Base-by-base conservation (phyloP, 1,140 invertebrate genomes). In the Conopomorpha cramerella region DNA sequence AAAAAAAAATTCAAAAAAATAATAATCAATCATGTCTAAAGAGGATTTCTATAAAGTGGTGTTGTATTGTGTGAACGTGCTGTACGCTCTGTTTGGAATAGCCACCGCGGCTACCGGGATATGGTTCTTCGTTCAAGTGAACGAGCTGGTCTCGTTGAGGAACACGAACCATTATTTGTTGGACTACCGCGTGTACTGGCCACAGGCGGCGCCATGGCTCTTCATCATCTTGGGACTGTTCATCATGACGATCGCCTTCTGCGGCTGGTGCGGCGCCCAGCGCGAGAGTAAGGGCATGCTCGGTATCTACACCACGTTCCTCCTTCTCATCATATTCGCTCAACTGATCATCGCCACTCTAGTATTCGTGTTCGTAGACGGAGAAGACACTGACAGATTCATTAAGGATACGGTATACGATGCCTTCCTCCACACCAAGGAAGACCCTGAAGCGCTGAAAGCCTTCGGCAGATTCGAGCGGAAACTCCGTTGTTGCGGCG, bases 361-460 rank as follows among this genome's bases (percentile, higher is more conserved):
- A 31, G 68, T 76, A 39, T 72, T 76, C 42, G 67, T 76, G 16
- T 76, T 55, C 38, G 71, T 76, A 1, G 66, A 76, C 11, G 64
- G 67, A 1, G 71, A 76, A 36, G 56, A 68, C 16, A 76, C 71
- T 0, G 71, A 76, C 30, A 45, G 46, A 17, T 76, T 76, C 34
- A 63, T 76, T 14, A 76, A 76, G 44, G 71, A 76, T 26, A 72
- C 65, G 1, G 67, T 76, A 1, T 76, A 76, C 39, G 71, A 76
- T 33, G 71, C 66, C 32, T 76, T 70, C 41, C 71, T 72, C 45
- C 72, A 76, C 32, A 64, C 66, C 0, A 67, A 76, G 28, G 62
- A 64, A 1, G 70, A 76, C 37, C 67, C 59, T 18, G 67, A 72
- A 10, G 61, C 60, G 7, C 65, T 61, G 37, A 68, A 60, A 30